Base-by-base conservation (phyloP, 2,888 invertebrate genomes). In the Boloria euphrosyne region DNA sequence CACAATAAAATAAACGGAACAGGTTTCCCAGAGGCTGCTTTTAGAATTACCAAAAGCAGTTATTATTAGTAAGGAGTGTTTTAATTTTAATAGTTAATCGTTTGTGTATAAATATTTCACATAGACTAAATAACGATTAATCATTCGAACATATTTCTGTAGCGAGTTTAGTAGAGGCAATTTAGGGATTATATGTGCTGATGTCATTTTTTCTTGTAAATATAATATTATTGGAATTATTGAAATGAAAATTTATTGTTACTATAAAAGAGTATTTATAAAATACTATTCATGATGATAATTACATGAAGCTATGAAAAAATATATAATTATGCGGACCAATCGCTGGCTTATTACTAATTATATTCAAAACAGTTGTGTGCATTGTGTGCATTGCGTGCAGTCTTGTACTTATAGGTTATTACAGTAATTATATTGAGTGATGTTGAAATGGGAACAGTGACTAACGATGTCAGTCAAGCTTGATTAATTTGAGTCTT, bases 401-500 rank as follows among this genome's bases (percentile, higher is more conserved):
- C 80, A 78, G 67, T 71, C 73, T 75, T 66, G 78, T 75, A 79
- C 75, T 80, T 78, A 79, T 73, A 78, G 74, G 77, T 80, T 77
- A 84, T 85, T 82, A 83, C 79, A 79, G 80, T 80, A 87, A 89
- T 88, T 87, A 89, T 86, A 86, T 81, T 83, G 86, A 84, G 83
- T 87, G 82, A 80, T 85, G 84, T 85, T 80, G 86, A 84, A 88
- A 89, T 86, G 80, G 81, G 81, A 85, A 89, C 85, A 88, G 84
- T 85, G 83, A 13, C 31, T 17, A 81, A 86, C 81, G 79, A 80
- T 85, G 81, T 83, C 61, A 65, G 57, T 57, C 59, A 46, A 58
- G 53, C 62, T 16, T 65, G 14, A 52, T 16, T 62, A 55, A 54
- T 49, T 49, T 46, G 17, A 59, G 58, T 59, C 49, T 47, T 31